Evolutionary conservation across 2,888 invertebrate genomes (phyloP).

Genomic region (Platypus cylindrus): DNA sequence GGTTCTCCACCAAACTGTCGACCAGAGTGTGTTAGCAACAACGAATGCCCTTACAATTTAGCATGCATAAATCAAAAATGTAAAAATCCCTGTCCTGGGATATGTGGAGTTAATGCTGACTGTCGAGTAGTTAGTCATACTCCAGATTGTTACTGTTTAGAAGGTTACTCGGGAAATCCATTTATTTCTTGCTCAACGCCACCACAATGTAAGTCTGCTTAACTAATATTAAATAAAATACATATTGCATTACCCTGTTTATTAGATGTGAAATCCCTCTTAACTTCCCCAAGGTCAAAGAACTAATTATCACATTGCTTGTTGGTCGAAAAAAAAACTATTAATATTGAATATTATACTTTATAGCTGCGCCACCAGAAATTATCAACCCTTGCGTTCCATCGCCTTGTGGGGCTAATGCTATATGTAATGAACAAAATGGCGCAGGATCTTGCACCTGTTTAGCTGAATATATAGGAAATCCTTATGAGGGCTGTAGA

Average conservation of each 20-base stretch:
- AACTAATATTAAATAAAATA: conserved; percentile 15
- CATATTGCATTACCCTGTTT: too few species aligned
- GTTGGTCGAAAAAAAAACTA: too few species aligned
- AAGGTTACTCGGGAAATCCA: conserved; percentile 47
- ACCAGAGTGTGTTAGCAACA: conserved; percentile 60
- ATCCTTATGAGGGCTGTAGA: conserved; percentile 64
- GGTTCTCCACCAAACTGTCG: conserved; percentile 59
- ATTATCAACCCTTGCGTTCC: conserved; percentile 45
- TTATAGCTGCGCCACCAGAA: conserved; percentile 26
- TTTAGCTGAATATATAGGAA: conserved; percentile 57
- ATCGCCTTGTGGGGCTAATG: conserved; percentile 60
- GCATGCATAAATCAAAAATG: conserved; percentile 67
- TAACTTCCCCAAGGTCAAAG: conserved; percentile 4
- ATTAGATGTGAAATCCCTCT: conserved; percentile 9
- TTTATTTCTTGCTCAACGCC: conserved; percentile 44
- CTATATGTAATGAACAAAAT: conserved; percentile 48
- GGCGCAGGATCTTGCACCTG: conserved; percentile 57
- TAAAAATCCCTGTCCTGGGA: conserved; percentile 58
- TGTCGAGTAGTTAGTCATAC: conserved; percentile 63
- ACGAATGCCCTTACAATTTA: conserved; percentile 54
- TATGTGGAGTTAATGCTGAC: conserved; percentile 60
- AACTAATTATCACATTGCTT: conserved; percentile 6
- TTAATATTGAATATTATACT: too few species aligned
- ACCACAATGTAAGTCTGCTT: conserved; percentile 17
- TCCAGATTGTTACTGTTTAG: conserved; percentile 52